A percentile compares a stretch with the other conserved stretches of the same genome.
Conservation (phyloP, 2,113 vertebrate species). For the Urocitellus parryii region DNA sequence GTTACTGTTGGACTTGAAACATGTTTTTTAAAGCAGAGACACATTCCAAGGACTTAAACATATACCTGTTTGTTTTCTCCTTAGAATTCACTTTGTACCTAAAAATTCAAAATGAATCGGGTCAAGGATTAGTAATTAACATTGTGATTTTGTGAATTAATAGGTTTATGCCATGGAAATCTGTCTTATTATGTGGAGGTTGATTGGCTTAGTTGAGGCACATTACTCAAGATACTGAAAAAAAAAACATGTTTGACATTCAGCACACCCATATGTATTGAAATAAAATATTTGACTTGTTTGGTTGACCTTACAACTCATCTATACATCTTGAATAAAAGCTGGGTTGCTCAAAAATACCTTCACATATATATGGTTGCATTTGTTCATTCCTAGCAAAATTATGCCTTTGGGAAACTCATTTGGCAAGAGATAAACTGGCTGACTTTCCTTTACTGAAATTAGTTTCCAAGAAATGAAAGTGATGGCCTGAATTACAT, state of each 20-base stretch:
- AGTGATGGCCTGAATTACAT: slow-evolving; percentile 48
- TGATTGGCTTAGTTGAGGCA: slow-evolving; percentile 36
- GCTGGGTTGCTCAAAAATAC: slow-evolving; percentile 26
- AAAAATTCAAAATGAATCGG: slow-evolving; percentile 43
- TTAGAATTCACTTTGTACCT: slow-evolving; percentile 25
- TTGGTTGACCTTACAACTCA: slow-evolving; percentile 37
- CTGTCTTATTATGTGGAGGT: not conserved
- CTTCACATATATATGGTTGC: slow-evolving; percentile 22
- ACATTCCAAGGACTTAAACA: too few species aligned
- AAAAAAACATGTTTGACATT: not conserved
- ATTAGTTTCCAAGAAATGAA: slow-evolving; percentile 60
- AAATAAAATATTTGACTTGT: slow-evolving; percentile 56
- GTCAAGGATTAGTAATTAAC: slow-evolving; percentile 20
- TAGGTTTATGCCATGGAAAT: not conserved
- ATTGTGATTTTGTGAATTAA: slow-evolving; percentile 39
- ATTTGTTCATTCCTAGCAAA: slow-evolving; percentile 52
- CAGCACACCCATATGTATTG: not conserved
- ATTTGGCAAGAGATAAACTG: slow-evolving; percentile 51
- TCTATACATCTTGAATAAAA: slow-evolving; percentile 49
- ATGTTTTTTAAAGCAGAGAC: slow-evolving; percentile 21
- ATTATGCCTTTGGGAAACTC: slow-evolving; percentile 43
- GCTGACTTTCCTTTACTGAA: slow-evolving; percentile 33
- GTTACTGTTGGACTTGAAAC: slow-evolving; percentile 33
- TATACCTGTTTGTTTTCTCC: not conserved
- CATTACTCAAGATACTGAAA: not conserved